Evolutionary conservation across 2,113 vertebrate genomes (phyloP), one percentile per base, ranked within the genome.

Genomic region (Procavia capensis): DNA sequence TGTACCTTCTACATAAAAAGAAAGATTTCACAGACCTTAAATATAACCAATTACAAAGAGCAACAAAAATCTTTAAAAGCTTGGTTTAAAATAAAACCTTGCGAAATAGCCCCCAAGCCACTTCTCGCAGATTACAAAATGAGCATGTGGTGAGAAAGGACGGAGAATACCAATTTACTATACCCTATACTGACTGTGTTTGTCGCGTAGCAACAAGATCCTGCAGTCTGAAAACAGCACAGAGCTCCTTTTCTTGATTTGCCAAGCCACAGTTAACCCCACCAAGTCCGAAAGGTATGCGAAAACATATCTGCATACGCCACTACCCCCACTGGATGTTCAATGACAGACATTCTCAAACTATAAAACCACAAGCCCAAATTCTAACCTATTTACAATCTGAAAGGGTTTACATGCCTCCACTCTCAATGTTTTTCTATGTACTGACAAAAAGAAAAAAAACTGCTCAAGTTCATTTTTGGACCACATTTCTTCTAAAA

Each of bases 121-220:
- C 96, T 97, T 97, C 97, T 96, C 94, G 80, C 95, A 13, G 76
- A 97, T 97, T 95, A 98, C 94, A 94, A 95, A 97, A 96, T 92
- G 95, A 98, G 97, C 96, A 88, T 97, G 97, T 85, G 91, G 87
- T 94, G 93, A 91, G 93, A 96, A 84, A 97, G 97, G 97, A 97
- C 97, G 2, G 72, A 96, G 98, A 98, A 98, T 98, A 98, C 98
- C 97, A 98, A 98, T 98, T 98, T 97, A 98, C 98, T 97, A 96
- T 92, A 97, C 91, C 95, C 98, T 97, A 91, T 66, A 90, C 97
- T 95, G 97, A 98, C 94, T 96, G 98, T 97, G 97, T 95, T 95
- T 98, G 98, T 98, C 98, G 98, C 98, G 96, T 98, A 98, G 98
- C 98, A 98, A 98, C 98, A 97, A 91, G 97, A 96, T 96, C 97